Evolutionary conservation across 2,888 invertebrate genomes (phyloP).

Genomic region (Eueremaeus valkanovi): DNA sequence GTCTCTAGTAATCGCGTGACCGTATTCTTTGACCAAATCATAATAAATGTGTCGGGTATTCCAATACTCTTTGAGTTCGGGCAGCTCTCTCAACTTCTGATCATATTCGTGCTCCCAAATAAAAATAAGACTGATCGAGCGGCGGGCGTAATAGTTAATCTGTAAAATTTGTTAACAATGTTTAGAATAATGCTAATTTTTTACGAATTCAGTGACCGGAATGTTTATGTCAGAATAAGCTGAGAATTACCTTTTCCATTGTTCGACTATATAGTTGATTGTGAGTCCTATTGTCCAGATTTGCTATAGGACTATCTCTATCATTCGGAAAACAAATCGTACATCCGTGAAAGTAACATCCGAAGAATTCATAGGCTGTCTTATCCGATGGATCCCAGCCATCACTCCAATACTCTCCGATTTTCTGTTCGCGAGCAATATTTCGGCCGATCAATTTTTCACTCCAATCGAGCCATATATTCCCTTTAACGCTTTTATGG

Average conservation of each 20-base stretch:
- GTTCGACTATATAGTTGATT: neutral
- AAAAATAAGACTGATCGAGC: neutral
- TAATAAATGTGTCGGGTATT: neutral
- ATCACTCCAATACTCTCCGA: conserved; percentile 31
- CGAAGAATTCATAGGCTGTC: conserved; percentile 25
- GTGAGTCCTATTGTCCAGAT: neutral
- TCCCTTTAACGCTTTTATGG: conserved; percentile 1
- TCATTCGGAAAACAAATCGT: neutral
- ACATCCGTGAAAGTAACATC: conserved; percentile 37
- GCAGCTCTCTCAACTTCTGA: too few relatives aligned
- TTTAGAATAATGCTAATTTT: too few relatives aligned
- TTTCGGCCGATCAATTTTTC: neutral
- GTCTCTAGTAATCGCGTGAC: conserved; percentile 42
- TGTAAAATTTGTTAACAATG: neutral
- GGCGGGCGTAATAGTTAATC: neutral
- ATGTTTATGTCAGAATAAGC: too few relatives aligned
- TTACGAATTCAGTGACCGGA: too few relatives aligned
- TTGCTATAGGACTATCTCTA: neutral
- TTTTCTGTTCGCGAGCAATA: neutral
- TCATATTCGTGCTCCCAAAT: conserved; percentile 22
- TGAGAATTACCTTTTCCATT: too few relatives aligned
- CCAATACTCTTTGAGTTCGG: neutral
- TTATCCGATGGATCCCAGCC: neutral
- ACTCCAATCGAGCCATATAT: conserved; percentile 30
- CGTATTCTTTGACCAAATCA: neutral